Evolutionary conservation across 1,140 invertebrate species (phyloP).

Genomic region (Halictus rubicundus): DNA sequence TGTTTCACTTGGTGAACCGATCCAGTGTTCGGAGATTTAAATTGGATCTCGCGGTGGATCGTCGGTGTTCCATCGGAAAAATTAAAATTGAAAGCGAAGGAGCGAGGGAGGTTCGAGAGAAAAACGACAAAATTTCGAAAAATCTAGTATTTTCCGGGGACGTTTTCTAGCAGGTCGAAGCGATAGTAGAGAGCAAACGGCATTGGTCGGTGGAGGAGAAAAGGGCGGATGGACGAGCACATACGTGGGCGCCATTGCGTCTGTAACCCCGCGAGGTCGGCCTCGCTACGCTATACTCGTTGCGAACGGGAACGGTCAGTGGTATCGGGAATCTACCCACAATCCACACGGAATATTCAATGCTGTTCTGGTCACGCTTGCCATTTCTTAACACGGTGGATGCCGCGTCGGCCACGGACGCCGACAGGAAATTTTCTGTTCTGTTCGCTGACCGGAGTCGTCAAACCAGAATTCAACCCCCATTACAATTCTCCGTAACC

Average conservation of each 20-base stretch:
- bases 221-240: constrained; percentile 32
- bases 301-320: constrained; percentile 6
- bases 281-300: not conserved
- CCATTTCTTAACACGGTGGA: not conserved
- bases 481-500: no score
- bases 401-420: not conserved
- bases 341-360: not conserved
- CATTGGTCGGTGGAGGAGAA: constrained; percentile 65
- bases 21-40: no score
- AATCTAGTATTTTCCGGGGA: not conserved
- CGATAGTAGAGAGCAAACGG: constrained; percentile 71
- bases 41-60: no score
- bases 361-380: not conserved
- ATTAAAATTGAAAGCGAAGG: no score
- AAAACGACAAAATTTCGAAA: no score
- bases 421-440: not conserved
- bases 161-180: not conserved
- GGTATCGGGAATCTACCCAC: not conserved
- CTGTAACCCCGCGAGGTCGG: constrained; percentile 58
- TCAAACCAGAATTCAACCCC: no score
- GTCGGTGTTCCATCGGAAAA: no score
- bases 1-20: no score
- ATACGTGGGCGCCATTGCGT: constrained; percentile 67
- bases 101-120: no score
- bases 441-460: no score